Evolutionary conservation across 1,140 invertebrate species (phyloP), one percentile per base, ranked within the genome.

Genomic region (Teleopsis dalmanni): DNA sequence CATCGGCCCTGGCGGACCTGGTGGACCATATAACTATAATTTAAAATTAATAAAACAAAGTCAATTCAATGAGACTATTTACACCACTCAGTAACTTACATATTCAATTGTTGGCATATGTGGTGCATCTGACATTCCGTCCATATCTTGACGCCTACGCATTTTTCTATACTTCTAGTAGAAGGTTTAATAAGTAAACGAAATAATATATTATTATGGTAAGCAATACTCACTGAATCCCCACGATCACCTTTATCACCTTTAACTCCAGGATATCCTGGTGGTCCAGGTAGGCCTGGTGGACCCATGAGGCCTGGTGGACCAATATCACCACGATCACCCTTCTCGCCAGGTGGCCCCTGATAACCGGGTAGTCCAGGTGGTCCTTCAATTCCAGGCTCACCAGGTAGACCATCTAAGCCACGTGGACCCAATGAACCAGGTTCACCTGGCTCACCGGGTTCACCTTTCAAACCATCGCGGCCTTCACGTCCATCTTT

Each of bases 201-300:
- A 29, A 40, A 3, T 23, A 8, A 48, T 14, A 31, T 49, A 18
- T 5, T 10, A 7, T 43, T 34, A n/a, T 25, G n/a, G n/a, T n/a
- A n/a, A n/a, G 14, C 33, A 42, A 42, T 52, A 80, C 82, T 84
- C 75, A 92, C 90, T 79, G 89, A 90, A 78, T 93, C 89, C 35
- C 89, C 89, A 70, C 91, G 89, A 60, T 93, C 89, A 27, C 91
- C 91, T 69, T 92, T 93, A 53, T 91, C 88, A 22, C 90, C 90
- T 67, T 87, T 89, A 47, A 81, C 74, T 11, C 90, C 91, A 14
- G 88, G 88, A 72, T 91, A 91, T n/a, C 90, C 90, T 60, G 89
- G 80, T 21, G 80, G 80, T 36, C 80, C 79, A 3, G 79, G 79
- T 16, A 68, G 23, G 44, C 88, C 88, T 16, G 90, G 89, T 33